Evolutionary conservation across 53 echinoderm and acorn worm species (phyloP), one percentile per base, ranked within the genome.

Genomic region (Luidia sarsii): DNA sequence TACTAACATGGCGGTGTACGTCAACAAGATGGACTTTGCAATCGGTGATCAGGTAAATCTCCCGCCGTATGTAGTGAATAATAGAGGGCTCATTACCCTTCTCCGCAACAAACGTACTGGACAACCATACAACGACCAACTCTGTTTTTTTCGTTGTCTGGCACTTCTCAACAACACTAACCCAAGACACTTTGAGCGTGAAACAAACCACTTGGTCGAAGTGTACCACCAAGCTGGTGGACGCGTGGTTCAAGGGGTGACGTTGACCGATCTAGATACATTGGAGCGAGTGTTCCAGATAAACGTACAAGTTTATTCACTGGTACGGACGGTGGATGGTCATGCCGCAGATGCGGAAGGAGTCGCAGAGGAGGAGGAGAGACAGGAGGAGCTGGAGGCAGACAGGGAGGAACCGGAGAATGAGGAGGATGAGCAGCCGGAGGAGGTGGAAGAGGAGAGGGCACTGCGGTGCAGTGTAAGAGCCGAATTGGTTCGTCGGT

Each of bases 111-210:
- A 13, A 16, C 7, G 70, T 2, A 56, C 25, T 22, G 59, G 71
- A 14, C 25, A 43, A 27, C 13, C 1, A n/a, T 70, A 57, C 18
- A 28, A 38, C 14, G 83, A 83, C 30, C 69, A 83, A 38, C 35
- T 83, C 14, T 83, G 83, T n/a, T 57, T 83, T 19, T 83, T 70
- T 29, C 25, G 83, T 13, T 70, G 83, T 45, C 21, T 83, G 45
- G 83, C 83, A 25, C 82, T 67, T 27, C 33, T 31, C 19, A 28
- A 39, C 16, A 50, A 35, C 13, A 21, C 51, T 4, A 18, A 9
- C 3, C 51, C 21, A n/a, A n/a, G n/a, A n/a, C n/a, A n/a, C n/a
- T n/a, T n/a, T n/a, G n/a, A n/a, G n/a, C n/a, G n/a, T n/a, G n/a
- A n/a, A n/a, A n/a, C n/a, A n/a, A n/a, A n/a, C n/a, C n/a, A n/a